A percentile compares a stretch with the other conserved stretches of the same genome.
These are phyloP conservation scores for Dascillus cervinus DNA, from an alignment of 2,888 invertebrate species.

Conservation along the genomic window DNA sequence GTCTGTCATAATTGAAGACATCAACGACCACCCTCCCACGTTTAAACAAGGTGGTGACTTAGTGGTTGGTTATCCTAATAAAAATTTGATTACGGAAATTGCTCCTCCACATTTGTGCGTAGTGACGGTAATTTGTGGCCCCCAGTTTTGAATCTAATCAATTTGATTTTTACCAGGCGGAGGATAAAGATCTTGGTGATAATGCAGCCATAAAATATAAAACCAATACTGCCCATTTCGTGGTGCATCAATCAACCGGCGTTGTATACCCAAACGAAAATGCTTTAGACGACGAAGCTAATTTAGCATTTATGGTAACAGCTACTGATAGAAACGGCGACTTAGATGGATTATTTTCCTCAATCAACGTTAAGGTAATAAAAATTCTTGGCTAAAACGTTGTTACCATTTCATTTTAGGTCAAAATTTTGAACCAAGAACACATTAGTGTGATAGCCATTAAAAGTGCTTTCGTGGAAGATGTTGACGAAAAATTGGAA, in stretches of 20 bases:
- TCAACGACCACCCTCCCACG: constrained; percentile 48
- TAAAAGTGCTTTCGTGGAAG: constrained; percentile 40
- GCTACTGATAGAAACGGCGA: constrained; percentile 44
- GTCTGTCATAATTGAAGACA: constrained; percentile 47
- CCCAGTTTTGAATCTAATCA: too few species aligned
- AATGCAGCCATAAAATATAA: constrained; percentile 47
- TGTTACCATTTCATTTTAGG: constrained; percentile 34
- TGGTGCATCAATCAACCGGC: constrained; percentile 51
- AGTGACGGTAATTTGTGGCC: constrained; percentile 19
- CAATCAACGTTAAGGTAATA: constrained; percentile 38
- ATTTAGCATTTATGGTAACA: constrained; percentile 31
- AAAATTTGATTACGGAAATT: constrained; percentile 39
- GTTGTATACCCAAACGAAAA: constrained; percentile 46
- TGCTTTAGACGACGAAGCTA: constrained; percentile 35
- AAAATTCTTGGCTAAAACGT: background rate
- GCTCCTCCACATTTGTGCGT: constrained; percentile 43
- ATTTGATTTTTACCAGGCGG: constrained; percentile 28
- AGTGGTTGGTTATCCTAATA: constrained; percentile 44
- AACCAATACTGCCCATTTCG: constrained; percentile 39
- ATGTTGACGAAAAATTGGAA: constrained; percentile 35
- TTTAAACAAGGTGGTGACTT: constrained; percentile 41
- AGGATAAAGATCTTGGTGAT: constrained; percentile 49
- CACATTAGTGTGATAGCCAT: constrained; percentile 44
- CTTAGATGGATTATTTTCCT: constrained; percentile 3
- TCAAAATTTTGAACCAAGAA: constrained; percentile 40